These are phyloP conservation scores for Pygoscelis antarcticus DNA, from an alignment of 2,113 vertebrate genomes.

Conservation along the genomic window DNA sequence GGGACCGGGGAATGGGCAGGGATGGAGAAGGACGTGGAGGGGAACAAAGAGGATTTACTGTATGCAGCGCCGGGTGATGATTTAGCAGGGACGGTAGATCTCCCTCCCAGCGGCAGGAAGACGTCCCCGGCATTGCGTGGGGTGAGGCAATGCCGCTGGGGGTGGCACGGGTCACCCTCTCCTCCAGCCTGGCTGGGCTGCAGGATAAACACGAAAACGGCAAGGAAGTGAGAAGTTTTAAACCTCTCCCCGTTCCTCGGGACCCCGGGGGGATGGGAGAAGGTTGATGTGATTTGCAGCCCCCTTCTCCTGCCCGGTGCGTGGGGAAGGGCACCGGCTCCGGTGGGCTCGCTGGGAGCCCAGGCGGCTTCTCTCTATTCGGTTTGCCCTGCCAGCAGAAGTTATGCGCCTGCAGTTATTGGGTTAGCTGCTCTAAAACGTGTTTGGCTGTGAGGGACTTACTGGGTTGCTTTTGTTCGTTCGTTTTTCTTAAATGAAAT, in stretches of 20 bases:
- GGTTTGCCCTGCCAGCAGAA: background rate
- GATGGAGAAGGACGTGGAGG: background rate
- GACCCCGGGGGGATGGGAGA: fast-evolving
- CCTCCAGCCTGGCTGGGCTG: background rate
- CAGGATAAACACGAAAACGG: background rate
- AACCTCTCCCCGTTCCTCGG: background rate
- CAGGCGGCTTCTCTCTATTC: background rate
- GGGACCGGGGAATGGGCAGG: background rate
- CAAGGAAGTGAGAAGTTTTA: background rate
- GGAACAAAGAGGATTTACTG: background rate
- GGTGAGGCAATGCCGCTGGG: background rate
- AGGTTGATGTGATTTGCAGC: background rate
- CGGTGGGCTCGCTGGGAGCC: background rate
- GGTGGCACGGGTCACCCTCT: background rate
- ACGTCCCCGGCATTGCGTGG: fast-evolving
- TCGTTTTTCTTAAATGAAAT: conserved; percentile 33
- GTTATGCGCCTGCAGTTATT: background rate
- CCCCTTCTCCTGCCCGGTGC: background rate
- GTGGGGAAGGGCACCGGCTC: background rate
- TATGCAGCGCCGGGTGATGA: background rate
- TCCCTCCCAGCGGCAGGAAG: background rate
- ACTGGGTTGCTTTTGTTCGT: background rate
- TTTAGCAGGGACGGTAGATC: background rate
- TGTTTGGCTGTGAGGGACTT: background rate
- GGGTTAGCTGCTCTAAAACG: conserved; percentile 19